Evolutionary conservation across 2,113 vertebrate species (phyloP).

Genomic region (Hucho hucho): DNA sequence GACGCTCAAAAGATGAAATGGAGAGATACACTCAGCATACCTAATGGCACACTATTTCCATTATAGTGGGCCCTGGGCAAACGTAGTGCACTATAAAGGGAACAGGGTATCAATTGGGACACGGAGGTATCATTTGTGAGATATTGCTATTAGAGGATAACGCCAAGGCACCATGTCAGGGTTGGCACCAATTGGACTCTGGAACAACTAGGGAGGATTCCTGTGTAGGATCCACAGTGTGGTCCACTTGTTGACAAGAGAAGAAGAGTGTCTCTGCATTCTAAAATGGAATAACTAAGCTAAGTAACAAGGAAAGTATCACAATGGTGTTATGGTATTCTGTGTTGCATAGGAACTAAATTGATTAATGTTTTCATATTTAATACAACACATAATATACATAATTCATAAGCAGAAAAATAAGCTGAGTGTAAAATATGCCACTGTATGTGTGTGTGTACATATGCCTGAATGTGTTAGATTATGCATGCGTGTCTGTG

Average conservation of each 20-base stretch:
- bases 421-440: no score
- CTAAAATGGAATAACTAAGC: constrained; percentile 13
- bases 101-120: not conserved
- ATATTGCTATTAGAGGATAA: constrained; percentile 28
- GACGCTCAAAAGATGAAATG: not conserved
- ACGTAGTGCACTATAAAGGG: not conserved
- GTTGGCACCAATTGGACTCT: constrained; percentile 38
- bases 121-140: not conserved
- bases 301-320: constrained; percentile 23
- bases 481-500: no score
- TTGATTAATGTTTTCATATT: not conserved
- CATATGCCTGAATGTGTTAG: no score
- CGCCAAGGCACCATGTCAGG: constrained; percentile 25
- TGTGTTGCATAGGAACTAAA: constrained; percentile 32
- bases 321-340: not conserved
- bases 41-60: no score
- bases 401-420: no score
- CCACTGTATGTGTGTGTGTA: no score
- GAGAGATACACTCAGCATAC: no score
- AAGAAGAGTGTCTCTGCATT: constrained; percentile 8
- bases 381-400: no score
- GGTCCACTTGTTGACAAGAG: constrained; percentile 8
- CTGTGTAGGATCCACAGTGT: constrained; percentile 27
- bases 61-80: no score
- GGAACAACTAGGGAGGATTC: constrained; percentile 22